A percentile compares a stretch with the other conserved stretches of the same genome.
These are phyloP conservation scores for Aythya baeri DNA, from an alignment of 2,113 vertebrate species.

Conservation along the genomic window DNA sequence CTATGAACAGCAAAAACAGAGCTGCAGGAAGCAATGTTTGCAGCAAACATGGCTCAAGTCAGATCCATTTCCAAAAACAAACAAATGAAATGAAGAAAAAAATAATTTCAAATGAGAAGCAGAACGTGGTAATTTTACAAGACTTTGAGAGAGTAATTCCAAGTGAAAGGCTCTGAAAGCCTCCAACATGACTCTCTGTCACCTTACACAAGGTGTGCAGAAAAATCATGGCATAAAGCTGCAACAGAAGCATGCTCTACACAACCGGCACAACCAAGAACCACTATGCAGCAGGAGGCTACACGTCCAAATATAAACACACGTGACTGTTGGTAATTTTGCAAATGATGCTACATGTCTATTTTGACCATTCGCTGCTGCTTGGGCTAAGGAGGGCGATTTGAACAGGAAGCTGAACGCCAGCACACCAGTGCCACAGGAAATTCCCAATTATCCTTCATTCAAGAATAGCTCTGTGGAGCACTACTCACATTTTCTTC, in stretches of 20 bases:
- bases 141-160: neutral
- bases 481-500: conserved; percentile 42
- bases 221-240: fast-evolving
- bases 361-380: fast-evolving
- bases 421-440: conserved; percentile 25
- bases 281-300: neutral
- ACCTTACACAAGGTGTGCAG: neutral
- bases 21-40: neutral
- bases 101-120: neutral
- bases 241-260: neutral
- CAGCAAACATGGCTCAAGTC: neutral
- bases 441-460: conserved; percentile 56
- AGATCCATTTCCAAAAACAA: neutral
- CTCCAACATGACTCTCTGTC: no score
- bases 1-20: neutral
- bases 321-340: neutral
- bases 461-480: conserved; percentile 39
- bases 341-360: neutral
- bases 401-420: neutral
- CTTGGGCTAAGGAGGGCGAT: neutral
- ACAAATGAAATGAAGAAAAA: neutral
- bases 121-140: neutral
- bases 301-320: neutral
- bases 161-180: fast-evolving
- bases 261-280: neutral